Evolutionary conservation across 2,888 invertebrate species (phyloP).

Genomic region (Chrysotoxum bicinctum): DNA sequence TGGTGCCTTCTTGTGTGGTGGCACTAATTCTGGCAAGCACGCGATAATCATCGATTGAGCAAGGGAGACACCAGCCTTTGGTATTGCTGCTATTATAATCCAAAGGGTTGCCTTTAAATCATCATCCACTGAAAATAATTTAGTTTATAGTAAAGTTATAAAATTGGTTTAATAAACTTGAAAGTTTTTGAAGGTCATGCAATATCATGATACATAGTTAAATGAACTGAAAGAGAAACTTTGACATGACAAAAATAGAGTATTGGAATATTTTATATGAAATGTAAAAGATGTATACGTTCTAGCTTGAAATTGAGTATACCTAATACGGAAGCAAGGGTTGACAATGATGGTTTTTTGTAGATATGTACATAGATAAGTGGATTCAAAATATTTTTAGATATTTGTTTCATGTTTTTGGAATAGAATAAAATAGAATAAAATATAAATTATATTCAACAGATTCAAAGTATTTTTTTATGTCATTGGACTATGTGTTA

Average conservation of each 20-base stretch:
- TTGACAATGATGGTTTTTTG: too few relatives aligned
- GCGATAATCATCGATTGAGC: conserved; percentile 81
- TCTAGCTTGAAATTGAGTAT: too few relatives aligned
- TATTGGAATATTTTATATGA: not conserved
- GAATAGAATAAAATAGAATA: too few relatives aligned
- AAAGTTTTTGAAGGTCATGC: conserved; percentile 14
- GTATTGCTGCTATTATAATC: conserved; percentile 81
- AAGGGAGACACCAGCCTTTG: conserved; percentile 81
- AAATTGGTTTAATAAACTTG: conserved; percentile 8
- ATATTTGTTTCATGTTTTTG: too few relatives aligned
- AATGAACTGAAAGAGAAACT: not conserved
- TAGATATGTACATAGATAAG: too few relatives aligned
- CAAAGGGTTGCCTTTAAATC: conserved; percentile 78
- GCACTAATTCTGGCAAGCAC: conserved; percentile 80
- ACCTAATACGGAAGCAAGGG: too few relatives aligned
- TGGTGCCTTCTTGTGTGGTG: conserved; percentile 79
- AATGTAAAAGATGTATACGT: too few relatives aligned
- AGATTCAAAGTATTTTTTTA: too few relatives aligned
- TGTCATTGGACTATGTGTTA: too few relatives aligned
- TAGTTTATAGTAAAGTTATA: conserved; percentile 5
- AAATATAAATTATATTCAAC: too few relatives aligned
- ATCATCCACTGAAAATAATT: conserved; percentile 76
- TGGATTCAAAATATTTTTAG: too few relatives aligned
- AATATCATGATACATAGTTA: not conserved
- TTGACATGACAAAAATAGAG: not conserved